Conservation (phyloP, 2,113 vertebrate species). For the Procavia capensis region DNA sequence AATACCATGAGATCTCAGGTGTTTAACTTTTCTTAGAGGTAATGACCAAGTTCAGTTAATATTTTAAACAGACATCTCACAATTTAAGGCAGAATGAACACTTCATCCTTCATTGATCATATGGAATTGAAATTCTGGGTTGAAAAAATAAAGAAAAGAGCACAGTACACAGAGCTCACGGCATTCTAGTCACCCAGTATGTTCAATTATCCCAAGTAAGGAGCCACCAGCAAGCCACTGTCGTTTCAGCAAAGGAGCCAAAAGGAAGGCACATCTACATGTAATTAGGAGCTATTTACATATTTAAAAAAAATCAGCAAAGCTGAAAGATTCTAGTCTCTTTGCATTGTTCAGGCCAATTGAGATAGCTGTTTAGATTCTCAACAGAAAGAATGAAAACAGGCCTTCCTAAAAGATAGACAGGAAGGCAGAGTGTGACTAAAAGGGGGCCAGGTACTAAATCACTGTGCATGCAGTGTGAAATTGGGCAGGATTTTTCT, state of each 20-base stretch:
- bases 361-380: constrained; percentile 38
- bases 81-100: constrained; percentile 46
- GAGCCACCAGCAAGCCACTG: neutral
- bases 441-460: constrained; percentile 46
- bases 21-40: constrained; percentile 2
- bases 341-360: neutral
- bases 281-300: neutral
- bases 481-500: constrained; percentile 67
- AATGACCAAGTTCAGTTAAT: neutral
- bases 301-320: neutral
- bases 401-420: constrained; percentile 46
- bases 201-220: constrained; percentile 1
- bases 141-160: neutral
- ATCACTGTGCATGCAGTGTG: constrained; percentile 55
- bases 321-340: constrained; percentile 17
- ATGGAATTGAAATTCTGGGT: constrained; percentile 66
- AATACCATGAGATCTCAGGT: neutral
- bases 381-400: constrained; percentile 42
- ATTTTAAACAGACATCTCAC: neutral
- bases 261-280: constrained; percentile 37
- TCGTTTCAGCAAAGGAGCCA: constrained; percentile 35
- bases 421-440: constrained; percentile 15
- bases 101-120: constrained; percentile 38
- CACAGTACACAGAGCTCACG: neutral
- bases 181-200: constrained; percentile 51